These are phyloP conservation scores for Coelopa frigida DNA, from an alignment of 1,140 invertebrate genomes.

Conservation along the genomic window DNA sequence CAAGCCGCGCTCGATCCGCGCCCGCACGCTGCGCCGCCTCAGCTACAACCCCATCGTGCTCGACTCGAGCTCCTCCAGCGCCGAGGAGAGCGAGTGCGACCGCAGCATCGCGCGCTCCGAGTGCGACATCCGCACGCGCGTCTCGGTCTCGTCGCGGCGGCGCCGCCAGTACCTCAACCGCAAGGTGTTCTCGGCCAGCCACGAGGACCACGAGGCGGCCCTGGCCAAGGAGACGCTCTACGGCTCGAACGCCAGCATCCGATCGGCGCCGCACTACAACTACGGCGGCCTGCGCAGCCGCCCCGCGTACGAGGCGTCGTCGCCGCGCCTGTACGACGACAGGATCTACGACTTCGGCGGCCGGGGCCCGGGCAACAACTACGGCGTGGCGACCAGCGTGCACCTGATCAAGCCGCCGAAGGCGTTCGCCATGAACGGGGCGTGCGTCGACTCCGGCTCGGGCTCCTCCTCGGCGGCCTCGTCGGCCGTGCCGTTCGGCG, in stretches of 20 bases:
- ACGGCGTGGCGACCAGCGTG: constrained; percentile 9
- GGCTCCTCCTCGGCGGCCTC: constrained; percentile 37
- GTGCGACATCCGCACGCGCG: constrained; percentile 42
- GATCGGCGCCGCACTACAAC: constrained; percentile 45
- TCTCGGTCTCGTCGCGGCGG: constrained; percentile 18
- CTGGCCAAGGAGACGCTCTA: constrained; percentile 37
- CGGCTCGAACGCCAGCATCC: constrained; percentile 45
- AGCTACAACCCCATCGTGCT: constrained; percentile 51
- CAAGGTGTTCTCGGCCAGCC: constrained; percentile 32
- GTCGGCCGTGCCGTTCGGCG: constrained; percentile 21
- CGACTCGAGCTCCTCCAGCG: constrained; percentile 44
- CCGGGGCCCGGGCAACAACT: constrained; percentile 39
- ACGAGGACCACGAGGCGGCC: constrained; percentile 26
- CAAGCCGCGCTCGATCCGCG: constrained; percentile 44
- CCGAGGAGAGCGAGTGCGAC: constrained; percentile 30
- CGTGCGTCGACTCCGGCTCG: constrained; percentile 13
- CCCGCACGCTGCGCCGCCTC: constrained; percentile 48
- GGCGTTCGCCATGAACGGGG: constrained; percentile 12
- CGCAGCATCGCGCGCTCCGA: constrained; percentile 44
- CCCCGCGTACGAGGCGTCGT: not conserved
- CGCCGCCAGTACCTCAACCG: constrained; percentile 27
- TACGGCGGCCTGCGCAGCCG: constrained; percentile 19
- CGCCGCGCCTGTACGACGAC: constrained; percentile 32
- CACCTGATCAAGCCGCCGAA: constrained; percentile 7
- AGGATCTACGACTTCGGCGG: constrained; percentile 42